Evolutionary conservation across 2,888 invertebrate genomes (phyloP), one percentile per base, ranked within the genome.

Genomic region (Serripes groenlandicus): DNA sequence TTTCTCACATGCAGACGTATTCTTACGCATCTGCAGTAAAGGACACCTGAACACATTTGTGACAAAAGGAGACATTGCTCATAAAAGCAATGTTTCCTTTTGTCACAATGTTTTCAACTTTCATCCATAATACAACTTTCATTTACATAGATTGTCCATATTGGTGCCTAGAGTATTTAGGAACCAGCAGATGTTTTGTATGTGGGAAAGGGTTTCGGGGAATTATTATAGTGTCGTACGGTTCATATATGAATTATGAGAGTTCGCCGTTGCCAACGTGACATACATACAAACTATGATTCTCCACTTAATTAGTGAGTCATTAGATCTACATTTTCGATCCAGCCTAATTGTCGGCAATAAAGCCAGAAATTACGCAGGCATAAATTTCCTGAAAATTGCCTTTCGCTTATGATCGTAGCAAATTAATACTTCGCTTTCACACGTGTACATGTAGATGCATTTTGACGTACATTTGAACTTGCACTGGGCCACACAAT

Each of bases 11-110:
- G 7, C 7, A 11, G 9, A 7, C 42, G 42, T 11, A 7, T 42
- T 42, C 15, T 42, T 11, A 42, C 42, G 42, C 7, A 7, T 15
- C 42, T 42, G 42, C 42, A 15, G 42, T 11, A 7, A 15, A 15
- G 15, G 42, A n/a, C 56, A 7, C 9, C n/a, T n/a, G 56, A 56
- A 56, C 9, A 56, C 56, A 56, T 56, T n/a, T 56, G 56, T 56
- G 56, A n/a, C 11, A 56, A 56, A 56, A 56, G n/a, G n/a, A 56
- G 56, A 56, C 9, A 56, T 15, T 56, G 56, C 56, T 56, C 9
- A n/a, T 56, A 23, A n/a, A n/a, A 56, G 11, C 56, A 56, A n/a
- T 56, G 7, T 56, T 23, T 56, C n/a, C 56, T 56, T 56, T 56
- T 56, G 5, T 23, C 56, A 56, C 56, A 15, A 56, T 56, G 56